Conservation (phyloP, 2,888 invertebrate genomes). For the Eupeodes latifasciatus region DNA sequence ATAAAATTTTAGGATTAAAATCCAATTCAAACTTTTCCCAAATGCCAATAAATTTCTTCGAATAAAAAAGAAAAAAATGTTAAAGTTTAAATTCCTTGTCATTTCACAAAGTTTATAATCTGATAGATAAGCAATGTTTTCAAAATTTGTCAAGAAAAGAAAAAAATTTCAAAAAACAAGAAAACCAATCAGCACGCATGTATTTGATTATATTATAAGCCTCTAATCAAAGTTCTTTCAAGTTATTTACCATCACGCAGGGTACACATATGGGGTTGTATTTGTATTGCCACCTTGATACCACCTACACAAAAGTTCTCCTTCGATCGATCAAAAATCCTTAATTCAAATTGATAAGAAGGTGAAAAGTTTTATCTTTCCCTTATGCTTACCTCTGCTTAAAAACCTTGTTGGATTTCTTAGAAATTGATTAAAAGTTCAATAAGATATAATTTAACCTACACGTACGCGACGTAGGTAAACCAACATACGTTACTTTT, state of each 20-base stretch:
- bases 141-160: background rate
- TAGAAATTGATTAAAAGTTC: conserved; percentile 62
- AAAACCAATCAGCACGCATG: conserved; percentile 41
- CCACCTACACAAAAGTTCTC: too few species aligned
- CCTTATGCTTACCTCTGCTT: background rate
- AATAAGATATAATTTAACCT: conserved; percentile 57
- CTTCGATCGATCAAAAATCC: background rate
- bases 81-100: conserved; percentile 21
- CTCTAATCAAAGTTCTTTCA: conserved; percentile 52
- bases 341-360: conserved; percentile 45
- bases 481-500: background rate
- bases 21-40: background rate
- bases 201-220: conserved; percentile 34
- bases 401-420: conserved; percentile 18
- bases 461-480: background rate
- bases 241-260: conserved; percentile 16
- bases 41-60: background rate
- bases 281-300: background rate
- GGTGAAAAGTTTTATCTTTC: conserved; percentile 28
- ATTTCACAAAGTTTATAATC: conserved; percentile 17
- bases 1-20: too few species aligned
- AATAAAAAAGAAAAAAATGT: background rate
- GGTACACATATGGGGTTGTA: background rate
- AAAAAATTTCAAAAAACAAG: background rate
- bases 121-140: conserved; percentile 7